These are phyloP conservation scores for Saguinus midas DNA, from an alignment of 2,113 vertebrate species.

Conservation along the genomic window DNA sequence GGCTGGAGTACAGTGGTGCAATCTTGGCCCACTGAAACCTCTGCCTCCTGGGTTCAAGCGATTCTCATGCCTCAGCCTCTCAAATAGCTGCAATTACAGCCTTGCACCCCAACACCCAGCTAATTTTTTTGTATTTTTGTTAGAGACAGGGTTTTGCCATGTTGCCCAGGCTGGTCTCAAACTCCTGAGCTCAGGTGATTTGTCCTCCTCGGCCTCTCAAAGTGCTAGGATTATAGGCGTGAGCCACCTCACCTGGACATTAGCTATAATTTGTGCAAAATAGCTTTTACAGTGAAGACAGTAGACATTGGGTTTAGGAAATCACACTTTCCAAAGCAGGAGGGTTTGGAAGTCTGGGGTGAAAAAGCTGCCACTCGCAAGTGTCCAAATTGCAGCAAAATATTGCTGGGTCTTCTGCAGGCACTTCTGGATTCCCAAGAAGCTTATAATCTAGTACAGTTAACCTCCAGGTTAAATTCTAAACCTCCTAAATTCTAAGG, in stretches of 20 bases:
- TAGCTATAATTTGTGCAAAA: not conserved
- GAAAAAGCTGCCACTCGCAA: not conserved
- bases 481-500: not conserved
- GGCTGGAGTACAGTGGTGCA: no score
- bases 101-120: no score
- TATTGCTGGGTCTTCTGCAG: accelerated
- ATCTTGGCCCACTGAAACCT: no score
- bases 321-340: not conserved
- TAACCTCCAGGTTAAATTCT: not conserved
- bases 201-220: no score
- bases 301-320: not conserved
- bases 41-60: no score
- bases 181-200: no score
- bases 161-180: no score
- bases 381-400: not conserved
- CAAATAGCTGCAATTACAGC: no score
- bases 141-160: no score
- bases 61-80: no score
- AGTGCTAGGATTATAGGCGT: no score
- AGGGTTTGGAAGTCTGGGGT: not conserved
- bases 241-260: not conserved
- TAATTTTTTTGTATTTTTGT: no score
- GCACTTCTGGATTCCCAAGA: not conserved
- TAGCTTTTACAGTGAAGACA: not conserved
- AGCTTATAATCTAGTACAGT: not conserved